Conservation (phyloP, 1,140 invertebrate species). For the Camponotus vicinus region DNA sequence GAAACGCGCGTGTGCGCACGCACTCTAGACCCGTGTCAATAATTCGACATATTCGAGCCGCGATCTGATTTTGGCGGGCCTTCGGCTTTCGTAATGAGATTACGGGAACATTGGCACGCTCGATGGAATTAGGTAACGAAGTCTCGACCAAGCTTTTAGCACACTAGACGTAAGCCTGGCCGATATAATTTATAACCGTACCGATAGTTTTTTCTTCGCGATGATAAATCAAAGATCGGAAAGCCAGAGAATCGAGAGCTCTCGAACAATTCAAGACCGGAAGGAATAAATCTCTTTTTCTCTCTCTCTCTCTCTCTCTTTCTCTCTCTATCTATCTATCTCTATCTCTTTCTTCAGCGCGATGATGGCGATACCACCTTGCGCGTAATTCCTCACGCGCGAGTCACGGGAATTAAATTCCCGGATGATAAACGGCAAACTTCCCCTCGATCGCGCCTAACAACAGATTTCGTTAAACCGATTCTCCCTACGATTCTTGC, state of each 20-base stretch:
- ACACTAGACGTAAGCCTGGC: background rate
- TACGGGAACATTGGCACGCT: constrained; percentile 40
- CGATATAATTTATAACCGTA: background rate
- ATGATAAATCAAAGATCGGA: constrained; percentile 25
- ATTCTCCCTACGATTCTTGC: constrained; percentile 11
- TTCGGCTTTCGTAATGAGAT: constrained; percentile 49
- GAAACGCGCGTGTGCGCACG: constrained; percentile 10
- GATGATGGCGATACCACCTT: constrained; percentile 45
- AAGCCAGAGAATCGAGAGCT: constrained; percentile 10
- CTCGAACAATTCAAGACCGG: no score
- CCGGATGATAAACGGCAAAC: constrained; percentile 51
- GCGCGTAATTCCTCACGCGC: constrained; percentile 53
- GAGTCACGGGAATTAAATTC: constrained; percentile 57
- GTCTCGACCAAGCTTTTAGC: background rate
- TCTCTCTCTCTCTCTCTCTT: background rate
- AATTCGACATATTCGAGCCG: constrained; percentile 61
- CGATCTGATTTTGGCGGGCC: constrained; percentile 56
- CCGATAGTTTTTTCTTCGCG: background rate
- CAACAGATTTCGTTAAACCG: constrained; percentile 63
- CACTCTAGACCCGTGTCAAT: constrained; percentile 64
- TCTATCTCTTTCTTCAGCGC: background rate
- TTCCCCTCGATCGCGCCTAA: constrained; percentile 37
- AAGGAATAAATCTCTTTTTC: constrained; percentile 25
- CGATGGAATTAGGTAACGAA: constrained; percentile 23
- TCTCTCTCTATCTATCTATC: background rate